These are phyloP conservation scores for Drosophila prostipennis DNA, from an alignment of 2,888 invertebrate species.

Conservation along the genomic window DNA sequence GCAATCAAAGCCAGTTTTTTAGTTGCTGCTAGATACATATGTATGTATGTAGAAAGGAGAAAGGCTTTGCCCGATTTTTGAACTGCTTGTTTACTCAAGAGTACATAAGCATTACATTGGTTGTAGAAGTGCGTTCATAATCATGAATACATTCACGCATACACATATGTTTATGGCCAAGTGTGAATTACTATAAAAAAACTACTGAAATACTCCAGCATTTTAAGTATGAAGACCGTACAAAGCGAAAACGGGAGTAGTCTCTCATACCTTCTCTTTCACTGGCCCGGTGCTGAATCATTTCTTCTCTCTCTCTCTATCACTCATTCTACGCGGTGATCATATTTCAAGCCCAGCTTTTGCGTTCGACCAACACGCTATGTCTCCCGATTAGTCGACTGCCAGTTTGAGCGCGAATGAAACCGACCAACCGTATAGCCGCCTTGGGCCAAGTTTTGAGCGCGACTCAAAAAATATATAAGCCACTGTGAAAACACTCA, in stretches of 20 bases:
- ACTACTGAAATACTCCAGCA: background rate
- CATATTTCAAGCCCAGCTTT: slow-evolving; percentile 12
- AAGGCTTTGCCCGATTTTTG: background rate
- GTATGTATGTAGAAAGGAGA: background rate
- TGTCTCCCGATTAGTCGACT: slow-evolving; percentile 62
- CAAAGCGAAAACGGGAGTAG: slow-evolving; percentile 26
- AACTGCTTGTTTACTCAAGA: background rate
- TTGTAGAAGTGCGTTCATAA: background rate
- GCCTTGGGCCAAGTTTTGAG: slow-evolving; percentile 62
- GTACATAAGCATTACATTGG: background rate
- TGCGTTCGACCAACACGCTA: slow-evolving; percentile 16
- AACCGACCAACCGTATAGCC: slow-evolving; percentile 72
- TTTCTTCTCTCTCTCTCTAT: background rate
- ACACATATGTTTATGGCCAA: background rate
- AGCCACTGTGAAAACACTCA: slow-evolving; percentile 1
- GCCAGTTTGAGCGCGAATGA: slow-evolving; percentile 61
- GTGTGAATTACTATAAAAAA: background rate
- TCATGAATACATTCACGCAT: background rate
- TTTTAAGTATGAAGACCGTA: background rate
- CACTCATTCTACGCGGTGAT: slow-evolving; percentile 4
- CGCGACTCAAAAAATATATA: slow-evolving; percentile 48
- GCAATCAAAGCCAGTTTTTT: background rate
- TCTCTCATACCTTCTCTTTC: slow-evolving; percentile 37
- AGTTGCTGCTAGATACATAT: too few relatives aligned
- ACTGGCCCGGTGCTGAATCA: background rate